These are phyloP conservation scores for Andrena dorsata DNA, from an alignment of 2,888 invertebrate species.

Conservation along the genomic window DNA sequence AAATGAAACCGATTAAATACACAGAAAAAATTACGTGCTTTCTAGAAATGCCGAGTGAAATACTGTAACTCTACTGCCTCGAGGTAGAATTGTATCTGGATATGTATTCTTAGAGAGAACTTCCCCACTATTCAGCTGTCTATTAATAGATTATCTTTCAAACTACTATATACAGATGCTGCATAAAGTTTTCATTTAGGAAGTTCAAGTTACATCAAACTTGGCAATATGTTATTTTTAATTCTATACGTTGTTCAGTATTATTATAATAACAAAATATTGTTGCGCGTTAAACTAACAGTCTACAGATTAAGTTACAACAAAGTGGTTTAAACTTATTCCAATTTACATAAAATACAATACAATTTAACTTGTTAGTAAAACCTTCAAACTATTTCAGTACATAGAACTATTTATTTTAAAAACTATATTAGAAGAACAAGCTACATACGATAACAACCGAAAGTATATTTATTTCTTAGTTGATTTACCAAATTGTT, in stretches of 20 bases:
- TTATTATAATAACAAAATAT: conserved; percentile 2
- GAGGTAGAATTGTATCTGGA: conserved; percentile 75
- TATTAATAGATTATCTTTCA: conserved; percentile 73
- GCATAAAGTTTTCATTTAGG: conserved; percentile 57
- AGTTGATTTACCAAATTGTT: conserved; percentile 79
- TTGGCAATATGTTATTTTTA: conserved; percentile 23
- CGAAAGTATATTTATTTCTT: conserved; percentile 29
- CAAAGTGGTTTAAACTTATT: neutral
- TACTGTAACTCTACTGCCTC: conserved; percentile 61
- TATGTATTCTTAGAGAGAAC: conserved; percentile 82
- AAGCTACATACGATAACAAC: conserved; percentile 7
- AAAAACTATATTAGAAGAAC: conserved; percentile 8
- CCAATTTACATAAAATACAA: neutral
- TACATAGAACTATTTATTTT: neutral
- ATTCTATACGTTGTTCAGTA: neutral
- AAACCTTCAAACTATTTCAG: neutral
- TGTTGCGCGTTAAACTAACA: neutral
- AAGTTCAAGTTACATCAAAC: conserved; percentile 56
- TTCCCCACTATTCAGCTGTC: conserved; percentile 76
- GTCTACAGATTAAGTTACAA: neutral
- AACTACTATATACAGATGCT: conserved; percentile 58
- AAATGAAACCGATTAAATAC: conserved; percentile 27
- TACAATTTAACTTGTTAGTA: neutral
- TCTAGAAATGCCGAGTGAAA: conserved; percentile 48
- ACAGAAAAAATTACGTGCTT: conserved; percentile 20